These are phyloP conservation scores for Drosophila rufa DNA, from an alignment of 1,140 invertebrate genomes.

Conservation along the genomic window DNA sequence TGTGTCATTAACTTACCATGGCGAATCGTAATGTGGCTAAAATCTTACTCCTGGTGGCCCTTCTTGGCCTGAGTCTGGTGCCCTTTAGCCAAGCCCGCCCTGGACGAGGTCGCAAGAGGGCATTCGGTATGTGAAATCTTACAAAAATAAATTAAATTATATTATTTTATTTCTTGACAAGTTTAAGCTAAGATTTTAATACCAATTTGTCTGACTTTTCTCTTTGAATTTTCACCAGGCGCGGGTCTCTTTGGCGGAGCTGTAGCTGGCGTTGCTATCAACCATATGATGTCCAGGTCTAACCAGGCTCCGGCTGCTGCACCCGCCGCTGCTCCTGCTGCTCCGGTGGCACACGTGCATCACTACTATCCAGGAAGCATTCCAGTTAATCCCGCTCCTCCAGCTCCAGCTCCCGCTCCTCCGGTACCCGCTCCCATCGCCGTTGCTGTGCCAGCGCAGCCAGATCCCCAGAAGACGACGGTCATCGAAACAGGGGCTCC, in stretches of 20 bases:
- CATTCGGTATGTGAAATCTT: constrained; percentile 56
- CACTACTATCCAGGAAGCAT: constrained; percentile 15
- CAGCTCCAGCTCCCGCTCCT: neutral
- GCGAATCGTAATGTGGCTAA: constrained; percentile 19
- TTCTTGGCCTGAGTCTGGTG: constrained; percentile 39
- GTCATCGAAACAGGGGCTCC: constrained; percentile 52
- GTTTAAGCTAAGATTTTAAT: neutral
- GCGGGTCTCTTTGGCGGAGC: constrained; percentile 58
- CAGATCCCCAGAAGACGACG: constrained; percentile 24
- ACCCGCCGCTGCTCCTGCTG: constrained; percentile 18
- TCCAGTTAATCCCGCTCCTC: neutral
- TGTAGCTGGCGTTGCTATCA: constrained; percentile 51
- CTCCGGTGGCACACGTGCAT: constrained; percentile 42
- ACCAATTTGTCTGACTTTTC: neutral
- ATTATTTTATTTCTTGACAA: neutral
- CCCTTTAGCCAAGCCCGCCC: constrained; percentile 45
- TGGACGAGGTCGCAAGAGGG: constrained; percentile 40
- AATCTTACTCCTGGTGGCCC: constrained; percentile 31
- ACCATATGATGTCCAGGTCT: constrained; percentile 30
- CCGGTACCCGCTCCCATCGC: constrained; percentile 9
- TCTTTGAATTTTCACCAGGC: constrained; percentile 18
- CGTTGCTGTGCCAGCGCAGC: neutral
- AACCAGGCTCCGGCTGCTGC: constrained; percentile 19
- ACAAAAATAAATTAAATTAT: neutral
- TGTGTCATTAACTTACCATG: constrained; percentile 27